Base-by-base conservation (phyloP, 2,888 invertebrate species). In the Drosophila falleni region DNA sequence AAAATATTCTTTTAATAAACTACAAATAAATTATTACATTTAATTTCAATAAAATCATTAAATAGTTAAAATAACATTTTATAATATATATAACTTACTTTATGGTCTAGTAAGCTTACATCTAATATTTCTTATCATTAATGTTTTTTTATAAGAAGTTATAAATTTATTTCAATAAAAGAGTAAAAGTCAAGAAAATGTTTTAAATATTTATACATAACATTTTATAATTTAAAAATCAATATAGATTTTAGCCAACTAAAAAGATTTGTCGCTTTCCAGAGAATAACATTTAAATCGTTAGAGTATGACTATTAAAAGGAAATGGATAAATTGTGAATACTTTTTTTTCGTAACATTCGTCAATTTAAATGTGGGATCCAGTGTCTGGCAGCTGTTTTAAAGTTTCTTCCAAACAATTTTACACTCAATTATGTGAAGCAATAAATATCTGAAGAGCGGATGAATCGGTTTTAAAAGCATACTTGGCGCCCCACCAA, bases 381-480 rank as follows among this genome's bases (percentile, higher is more conserved):
- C 9, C 23, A 41, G 44, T 26, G 42, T 23, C 19, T 13, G 54
- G 63, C 50, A 66, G 64, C 62, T 82, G 53, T 55, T 73, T 60
- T 64, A 61, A 69, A 68, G 53, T 60, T 72, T 60, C 41, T 67
- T 58, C 42, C 31, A 16, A 53, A 80, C 74, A 78, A 80, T 89
- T 82, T 85, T 86, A 82, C 89, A 88, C 76, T 88, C 86, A 88
- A 89, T 86, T 86, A 82, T 89, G 78, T 80, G 71, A 41, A 16
- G 87, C 81, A 80, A 89, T 85, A 85, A 89, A 85, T 85, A 78
- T 76, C 68, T 51, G 70, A 59, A 54, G 64, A 65, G 53, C 78
- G 83, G 76, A 86, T 89, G 80, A 88, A 89, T 86, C 83, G 86
- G 67, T 88, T 89, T 88, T 78, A 86, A 89, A 88, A 86, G 86